A percentile compares a stretch with the other conserved stretches of the same genome.
These are phyloP conservation scores for Dendrocincla fuliginosa DNA, from an alignment of 2,797 vertebrate genomes.

Conservation along the genomic window DNA sequence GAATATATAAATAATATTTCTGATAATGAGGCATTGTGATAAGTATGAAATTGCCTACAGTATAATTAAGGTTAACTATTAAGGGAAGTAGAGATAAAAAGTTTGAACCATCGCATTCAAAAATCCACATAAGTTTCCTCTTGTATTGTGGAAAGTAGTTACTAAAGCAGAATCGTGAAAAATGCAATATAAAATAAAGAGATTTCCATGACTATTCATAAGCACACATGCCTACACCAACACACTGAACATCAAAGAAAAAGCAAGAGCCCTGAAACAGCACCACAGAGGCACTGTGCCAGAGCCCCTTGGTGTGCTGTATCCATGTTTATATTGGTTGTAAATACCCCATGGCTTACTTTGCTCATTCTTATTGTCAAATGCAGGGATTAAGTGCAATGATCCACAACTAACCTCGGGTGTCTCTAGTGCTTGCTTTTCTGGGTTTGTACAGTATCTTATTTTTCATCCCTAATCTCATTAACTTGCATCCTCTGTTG, in stretches of 20 bases:
- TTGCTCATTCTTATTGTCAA: background rate
- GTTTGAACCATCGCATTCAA: background rate
- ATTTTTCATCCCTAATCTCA: slow-evolving; percentile 41
- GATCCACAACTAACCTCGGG: background rate
- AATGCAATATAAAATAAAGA: background rate
- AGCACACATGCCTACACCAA: background rate
- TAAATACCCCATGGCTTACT: background rate
- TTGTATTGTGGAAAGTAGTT: background rate
- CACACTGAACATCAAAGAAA: background rate
- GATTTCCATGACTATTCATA: background rate
- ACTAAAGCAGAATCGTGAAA: background rate
- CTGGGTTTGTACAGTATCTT: background rate
- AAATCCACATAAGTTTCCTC: background rate
- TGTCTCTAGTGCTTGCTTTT: background rate
- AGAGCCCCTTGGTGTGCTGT: background rate
- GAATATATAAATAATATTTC: background rate
- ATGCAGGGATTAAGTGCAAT: background rate
- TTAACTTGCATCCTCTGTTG: background rate
- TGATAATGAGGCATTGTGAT: background rate
- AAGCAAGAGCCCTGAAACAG: background rate
- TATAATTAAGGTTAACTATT: background rate
- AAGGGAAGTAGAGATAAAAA: background rate
- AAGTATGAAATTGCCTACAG: background rate
- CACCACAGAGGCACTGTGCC: background rate
- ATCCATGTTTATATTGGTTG: background rate